These are phyloP conservation scores for Drosophila ananassae DNA, from an alignment of 1,140 invertebrate species.

Conservation along the genomic window DNA sequence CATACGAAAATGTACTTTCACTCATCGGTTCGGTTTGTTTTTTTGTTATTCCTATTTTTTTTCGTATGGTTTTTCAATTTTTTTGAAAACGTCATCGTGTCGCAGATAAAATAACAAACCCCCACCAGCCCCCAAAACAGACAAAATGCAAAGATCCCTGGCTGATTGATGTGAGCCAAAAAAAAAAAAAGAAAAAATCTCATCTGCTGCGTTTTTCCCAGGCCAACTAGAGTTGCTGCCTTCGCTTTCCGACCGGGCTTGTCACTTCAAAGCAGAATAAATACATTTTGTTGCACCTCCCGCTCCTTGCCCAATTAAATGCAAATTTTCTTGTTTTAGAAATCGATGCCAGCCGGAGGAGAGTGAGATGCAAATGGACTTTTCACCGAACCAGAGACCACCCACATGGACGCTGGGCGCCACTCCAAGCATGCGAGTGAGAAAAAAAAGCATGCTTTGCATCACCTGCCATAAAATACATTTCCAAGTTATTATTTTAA, in stretches of 20 bases:
- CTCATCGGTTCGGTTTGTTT: constrained; percentile 68
- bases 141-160: constrained; percentile 55
- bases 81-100: constrained; percentile 76
- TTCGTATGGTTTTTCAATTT: constrained; percentile 37
- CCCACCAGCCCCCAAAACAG: constrained; percentile 28
- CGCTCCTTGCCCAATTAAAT: constrained; percentile 69
- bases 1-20: constrained; percentile 79
- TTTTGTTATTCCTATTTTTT: constrained; percentile 21
- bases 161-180: constrained; percentile 60
- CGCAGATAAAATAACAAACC: constrained; percentile 60
- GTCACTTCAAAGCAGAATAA: constrained; percentile 71
- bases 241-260: constrained; percentile 30
- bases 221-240: constrained; percentile 12
- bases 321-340: constrained; percentile 75
- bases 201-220: constrained; percentile 47
- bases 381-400: constrained; percentile 58
- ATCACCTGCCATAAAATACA: neutral
- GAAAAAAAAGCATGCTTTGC: neutral
- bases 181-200: constrained; percentile 19
- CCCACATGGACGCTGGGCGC: constrained; percentile 70
- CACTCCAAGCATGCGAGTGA: constrained; percentile 9
- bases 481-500: neutral
- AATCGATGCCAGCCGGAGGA: constrained; percentile 51
- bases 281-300: constrained; percentile 56
- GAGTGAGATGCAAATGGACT: constrained; percentile 37